Percentiles rank a stretch among this genome's conserved stretches.
Evolutionary conservation across 2,797 vertebrate species (phyloP).

Genomic region (Sphenopsis melanotis): DNA sequence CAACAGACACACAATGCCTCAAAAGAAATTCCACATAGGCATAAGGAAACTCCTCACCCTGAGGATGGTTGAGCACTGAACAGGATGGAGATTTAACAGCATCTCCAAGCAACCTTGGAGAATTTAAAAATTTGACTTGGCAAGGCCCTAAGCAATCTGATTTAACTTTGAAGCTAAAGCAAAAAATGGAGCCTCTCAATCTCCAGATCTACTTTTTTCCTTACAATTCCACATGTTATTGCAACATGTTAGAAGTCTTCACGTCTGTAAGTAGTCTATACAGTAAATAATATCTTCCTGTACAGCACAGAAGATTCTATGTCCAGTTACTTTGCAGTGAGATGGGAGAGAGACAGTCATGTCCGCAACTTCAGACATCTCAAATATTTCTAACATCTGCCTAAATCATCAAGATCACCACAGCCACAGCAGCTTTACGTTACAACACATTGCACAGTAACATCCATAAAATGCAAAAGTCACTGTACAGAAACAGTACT

Average conservation of each 20-base stretch:
- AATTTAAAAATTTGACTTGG: background rate
- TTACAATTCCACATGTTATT: background rate
- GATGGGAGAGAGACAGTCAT: background rate
- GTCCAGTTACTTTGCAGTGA: background rate
- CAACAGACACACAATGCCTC: background rate
- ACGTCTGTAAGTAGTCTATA: background rate
- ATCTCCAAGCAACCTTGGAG: background rate
- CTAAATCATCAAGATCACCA: background rate
- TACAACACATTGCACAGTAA: background rate
- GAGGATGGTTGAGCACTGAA: background rate
- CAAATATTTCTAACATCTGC: background rate
- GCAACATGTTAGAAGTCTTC: background rate
- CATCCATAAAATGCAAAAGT: background rate
- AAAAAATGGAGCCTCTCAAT: background rate
- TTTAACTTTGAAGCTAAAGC: background rate
- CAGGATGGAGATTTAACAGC: background rate
- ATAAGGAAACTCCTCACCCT: background rate
- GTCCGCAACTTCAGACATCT: background rate
- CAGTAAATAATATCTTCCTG: background rate
- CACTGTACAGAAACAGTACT: background rate
- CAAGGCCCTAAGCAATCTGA: background rate
- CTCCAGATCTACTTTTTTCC: background rate
- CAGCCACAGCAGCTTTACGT: background rate
- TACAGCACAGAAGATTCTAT: background rate
- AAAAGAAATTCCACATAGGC: background rate